Percentiles rank a stretch among this genome's conserved stretches.
phyloP scores from a whole-genome alignment of 2,888 invertebrate genomes.

The Notodonta dromedarius region DNA sequence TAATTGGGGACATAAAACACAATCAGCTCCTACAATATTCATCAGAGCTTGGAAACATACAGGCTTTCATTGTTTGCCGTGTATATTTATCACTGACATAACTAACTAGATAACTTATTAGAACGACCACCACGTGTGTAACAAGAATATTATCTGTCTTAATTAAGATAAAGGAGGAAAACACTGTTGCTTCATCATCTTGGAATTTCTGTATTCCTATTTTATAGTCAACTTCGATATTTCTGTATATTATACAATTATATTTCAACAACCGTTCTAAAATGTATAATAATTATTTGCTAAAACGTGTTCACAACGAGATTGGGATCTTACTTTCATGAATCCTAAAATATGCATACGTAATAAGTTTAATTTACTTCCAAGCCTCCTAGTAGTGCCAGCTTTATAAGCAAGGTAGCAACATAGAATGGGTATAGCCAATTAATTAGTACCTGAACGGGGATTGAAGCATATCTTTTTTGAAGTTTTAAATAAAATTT shows the following conservation, averaged over 20 bases:
- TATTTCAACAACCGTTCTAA: no score
- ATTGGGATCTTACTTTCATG: no score
- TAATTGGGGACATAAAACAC: slow-evolving; percentile 55
- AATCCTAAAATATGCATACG: no score
- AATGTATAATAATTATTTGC: no score
- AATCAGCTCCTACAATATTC: slow-evolving; percentile 47
- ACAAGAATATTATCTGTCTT: slow-evolving; percentile 45
- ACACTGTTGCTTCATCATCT: slow-evolving; percentile 37
- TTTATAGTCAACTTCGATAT: no score
- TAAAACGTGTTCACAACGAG: no score
- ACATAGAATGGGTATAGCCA: neutral
- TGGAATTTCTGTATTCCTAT: slow-evolving; percentile 1
- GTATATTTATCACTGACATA: slow-evolving; percentile 59
- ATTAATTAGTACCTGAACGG: slow-evolving; percentile 13
- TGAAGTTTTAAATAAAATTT: slow-evolving; percentile 39
- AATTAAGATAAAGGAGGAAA: slow-evolving; percentile 44
- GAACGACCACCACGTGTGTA: slow-evolving; percentile 44
- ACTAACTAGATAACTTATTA: slow-evolving; percentile 62
- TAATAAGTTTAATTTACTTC: slow-evolving; percentile 12
- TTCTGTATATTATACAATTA: neutral
- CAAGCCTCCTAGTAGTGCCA: slow-evolving; percentile 26
- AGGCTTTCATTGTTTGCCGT: slow-evolving; percentile 50
- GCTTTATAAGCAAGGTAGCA: no score
- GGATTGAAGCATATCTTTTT: slow-evolving; percentile 22
- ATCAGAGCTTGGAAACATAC: slow-evolving; percentile 37